phyloP scores from a whole-genome alignment of 2,888 invertebrate genomes.

The Drosophila pegasa region DNA sequence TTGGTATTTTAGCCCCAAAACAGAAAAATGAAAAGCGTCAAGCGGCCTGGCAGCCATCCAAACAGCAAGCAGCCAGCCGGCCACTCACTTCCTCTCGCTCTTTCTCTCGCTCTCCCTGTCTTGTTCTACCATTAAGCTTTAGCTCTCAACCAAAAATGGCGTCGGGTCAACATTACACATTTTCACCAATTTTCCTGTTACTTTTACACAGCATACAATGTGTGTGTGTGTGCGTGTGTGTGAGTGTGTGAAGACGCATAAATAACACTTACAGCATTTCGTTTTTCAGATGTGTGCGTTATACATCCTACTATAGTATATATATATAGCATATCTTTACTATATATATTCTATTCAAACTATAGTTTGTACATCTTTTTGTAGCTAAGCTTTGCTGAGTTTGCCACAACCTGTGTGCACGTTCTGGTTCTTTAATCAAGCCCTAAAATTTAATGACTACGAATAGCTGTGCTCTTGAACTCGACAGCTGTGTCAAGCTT shows the following conservation, averaged over 20 bases:
- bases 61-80: constrained; percentile 2
- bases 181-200: constrained; percentile 55
- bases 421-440: background rate
- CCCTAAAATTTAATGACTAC: no score
- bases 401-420: constrained; percentile 32
- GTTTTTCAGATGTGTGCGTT: constrained; percentile 52
- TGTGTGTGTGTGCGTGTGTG: constrained; percentile 24
- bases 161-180: constrained; percentile 74
- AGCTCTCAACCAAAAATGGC: constrained; percentile 48
- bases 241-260: constrained; percentile 63
- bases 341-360: background rate
- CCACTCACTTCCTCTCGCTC: background rate
- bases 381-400: constrained; percentile 61
- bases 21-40: constrained; percentile 78
- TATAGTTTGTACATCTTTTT: constrained; percentile 7
- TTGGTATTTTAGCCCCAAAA: constrained; percentile 79
- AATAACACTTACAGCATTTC: constrained; percentile 70
- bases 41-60: constrained; percentile 45
- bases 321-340: constrained; percentile 31
- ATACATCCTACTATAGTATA: constrained; percentile 22
- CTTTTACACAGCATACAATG: constrained; percentile 9
- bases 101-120: background rate
- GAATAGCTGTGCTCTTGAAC: no score
- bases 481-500: no score
- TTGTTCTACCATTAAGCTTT: constrained; percentile 17